Percentiles rank a stretch among this genome's conserved stretches.
phyloP scores from a whole-genome alignment of 1,140 invertebrate species.

The Drosophila gunungcola region DNA sequence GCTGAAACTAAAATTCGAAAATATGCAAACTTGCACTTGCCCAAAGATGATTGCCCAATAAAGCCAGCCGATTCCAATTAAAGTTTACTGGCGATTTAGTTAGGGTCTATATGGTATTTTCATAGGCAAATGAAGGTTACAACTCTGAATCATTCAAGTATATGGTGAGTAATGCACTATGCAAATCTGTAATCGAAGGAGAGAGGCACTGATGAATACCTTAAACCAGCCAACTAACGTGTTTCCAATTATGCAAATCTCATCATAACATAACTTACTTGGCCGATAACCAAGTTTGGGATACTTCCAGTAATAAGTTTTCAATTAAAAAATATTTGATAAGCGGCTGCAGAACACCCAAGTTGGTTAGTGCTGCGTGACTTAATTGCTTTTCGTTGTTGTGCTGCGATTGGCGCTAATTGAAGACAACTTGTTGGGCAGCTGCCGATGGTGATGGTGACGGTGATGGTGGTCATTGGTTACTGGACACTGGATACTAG shows the following conservation, averaged over 20 bases:
- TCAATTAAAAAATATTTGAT: slow-evolving; percentile 53
- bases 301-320: slow-evolving; percentile 48
- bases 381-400: slow-evolving; percentile 82
- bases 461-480: slow-evolving; percentile 24
- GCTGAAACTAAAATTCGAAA: slow-evolving; percentile 40
- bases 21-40: slow-evolving; percentile 75
- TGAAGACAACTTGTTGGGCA: slow-evolving; percentile 72
- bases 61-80: slow-evolving; percentile 17
- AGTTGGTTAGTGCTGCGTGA: slow-evolving; percentile 41
- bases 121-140: slow-evolving; percentile 22
- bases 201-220: slow-evolving; percentile 38
- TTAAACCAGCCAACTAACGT: slow-evolving; percentile 27
- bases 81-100: slow-evolving; percentile 17
- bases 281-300: slow-evolving; percentile 41
- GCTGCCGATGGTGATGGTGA: slow-evolving; percentile 15
- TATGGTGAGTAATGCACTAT: slow-evolving; percentile 53
- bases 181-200: slow-evolving; percentile 39
- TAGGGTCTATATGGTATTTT: not conserved
- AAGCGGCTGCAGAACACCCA: slow-evolving; percentile 37
- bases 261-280: slow-evolving; percentile 30
- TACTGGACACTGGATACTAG: slow-evolving; percentile 10
- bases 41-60: slow-evolving; percentile 24
- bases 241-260: slow-evolving; percentile 56
- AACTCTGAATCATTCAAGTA: slow-evolving; percentile 47
- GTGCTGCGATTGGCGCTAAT: slow-evolving; percentile 75